Evolutionary conservation across 2,888 invertebrate genomes (phyloP), one percentile per base, ranked within the genome.

Genomic region (Cosmorhoe ocellata): DNA sequence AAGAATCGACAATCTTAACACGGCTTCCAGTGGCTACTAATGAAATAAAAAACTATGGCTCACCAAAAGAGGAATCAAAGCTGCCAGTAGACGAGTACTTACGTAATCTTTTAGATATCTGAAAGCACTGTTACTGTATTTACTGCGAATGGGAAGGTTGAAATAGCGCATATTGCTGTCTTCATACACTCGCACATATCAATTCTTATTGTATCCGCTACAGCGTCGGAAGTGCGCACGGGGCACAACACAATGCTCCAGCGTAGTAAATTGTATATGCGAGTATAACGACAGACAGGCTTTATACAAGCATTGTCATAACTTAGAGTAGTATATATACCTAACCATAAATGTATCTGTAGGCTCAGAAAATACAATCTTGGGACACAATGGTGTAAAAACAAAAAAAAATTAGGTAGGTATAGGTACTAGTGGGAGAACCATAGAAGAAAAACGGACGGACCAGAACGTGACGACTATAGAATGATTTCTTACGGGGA

Each of bases 121-220:
- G n/a, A n/a, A n/a, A n/a, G n/a, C 12, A 31, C 31, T 41, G 43
- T 22, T 28, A 37, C 10, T 22, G n/a, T 24, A 38, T 26, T 34
- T 45, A 51, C n/a, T n/a, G n/a, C n/a, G n/a, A n/a, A n/a, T n/a
- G 48, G 36, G 55, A 54, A 47, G 56, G 54, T 60, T 69, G 67
- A 67, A 68, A 71, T 67, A 66, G 59, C 60, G 64, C 67, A 69
- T 68, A 70, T 67, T 71, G 67, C 49, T 58, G 56, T 55, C 51
- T 56, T 58, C 49, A 57, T 59, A 56, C 60, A 56, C 43, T 58
- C 43, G 51, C 56, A 64, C 66, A 66, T 68, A 72, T 71, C 63
- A 67, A 65, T 71, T 71, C 63, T 65, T 68, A 69, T 69, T 71
- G 71, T 66, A 59, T 59, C 61, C 60, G 55, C 55, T 50, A 63